Evolutionary conservation across 30 jellyfish, hydroid and myxozoan genomes (phyloP), one percentile per base, ranked within the genome.

Genomic region (Chrysaora quinquecirrha): DNA sequence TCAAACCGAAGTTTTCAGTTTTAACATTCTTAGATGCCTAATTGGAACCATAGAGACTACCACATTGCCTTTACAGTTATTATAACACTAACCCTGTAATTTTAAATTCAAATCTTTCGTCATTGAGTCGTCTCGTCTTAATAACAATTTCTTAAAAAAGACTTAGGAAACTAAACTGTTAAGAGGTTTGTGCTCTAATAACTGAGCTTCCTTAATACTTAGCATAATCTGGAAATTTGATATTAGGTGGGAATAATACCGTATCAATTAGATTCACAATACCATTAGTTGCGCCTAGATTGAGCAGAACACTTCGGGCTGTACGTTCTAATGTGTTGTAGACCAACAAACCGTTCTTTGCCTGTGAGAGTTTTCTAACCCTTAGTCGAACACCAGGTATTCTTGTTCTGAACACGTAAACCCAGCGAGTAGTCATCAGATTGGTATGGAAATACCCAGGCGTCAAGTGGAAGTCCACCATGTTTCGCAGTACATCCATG

Each of bases 391-490:
- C 48, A 7, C 84, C 84, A 19, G 30, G 54, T 24, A 50, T 66
- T 22, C 73, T 67, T 16, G 92, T 68, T 33, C 66, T 35, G 80
- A 82, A 82, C 64, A 70, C 86, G 34, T 82, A 82, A 9, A 82
- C 71, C 92, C 92, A 82, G 34, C 64, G 49, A 22, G 64, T 54
- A 10, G 84, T 82, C 92, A 82, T 82, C 49, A 82, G 71, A 14
- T 82, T 71, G 16, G 92, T 82, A 73, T 73, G 64, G 84, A 82
- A 82, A 58, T 82, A 82, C 25, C 92, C 92, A 18, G 92, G 92
- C 66, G 92, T 82, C n/a, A 82, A 49, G 48, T 82, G 92, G 48
- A 28, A 82, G 24, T 82, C 62, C 33, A 82, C 48, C 43, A 82
- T 34, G 30, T 34, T 47, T 28, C 92, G 70, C n/a, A 82, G 67